Evolutionary conservation across 2,888 invertebrate genomes (phyloP).

Genomic region (Arrhopalites spinosus): DNA sequence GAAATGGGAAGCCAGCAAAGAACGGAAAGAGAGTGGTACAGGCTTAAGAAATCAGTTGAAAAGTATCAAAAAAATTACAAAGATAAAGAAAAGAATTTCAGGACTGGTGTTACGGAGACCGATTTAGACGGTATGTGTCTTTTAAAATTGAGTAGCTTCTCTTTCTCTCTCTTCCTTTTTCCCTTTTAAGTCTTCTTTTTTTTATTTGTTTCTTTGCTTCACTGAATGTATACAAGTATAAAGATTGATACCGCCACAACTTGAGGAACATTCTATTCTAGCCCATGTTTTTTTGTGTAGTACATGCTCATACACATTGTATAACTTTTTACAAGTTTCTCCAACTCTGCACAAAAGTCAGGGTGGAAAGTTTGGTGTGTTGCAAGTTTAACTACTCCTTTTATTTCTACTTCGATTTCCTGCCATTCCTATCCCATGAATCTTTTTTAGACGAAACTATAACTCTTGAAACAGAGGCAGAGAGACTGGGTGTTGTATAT

Average conservation of each 20-base stretch:
- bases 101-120: slow-evolving; percentile 55
- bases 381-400: slow-evolving; percentile 3
- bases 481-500: too few species aligned
- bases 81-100: slow-evolving; percentile 29
- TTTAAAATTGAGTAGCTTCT: slow-evolving; percentile 25
- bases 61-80: slow-evolving; percentile 45
- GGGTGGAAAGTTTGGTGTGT: not conserved
- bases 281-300: too few species aligned
- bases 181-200: too few species aligned
- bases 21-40: slow-evolving; percentile 56
- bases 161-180: too few species aligned
- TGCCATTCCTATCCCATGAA: slow-evolving; percentile 23
- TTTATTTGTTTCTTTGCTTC: not conserved
- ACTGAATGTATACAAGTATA: not conserved
- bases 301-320: too few species aligned
- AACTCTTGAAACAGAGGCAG: too few species aligned
- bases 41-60: slow-evolving; percentile 53
- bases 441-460: slow-evolving; percentile 9
- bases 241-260: too few species aligned
- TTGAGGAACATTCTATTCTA: too few species aligned
- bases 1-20: slow-evolving; percentile 43
- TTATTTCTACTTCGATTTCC: slow-evolving; percentile 24
- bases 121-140: slow-evolving; percentile 57
- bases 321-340: not conserved
- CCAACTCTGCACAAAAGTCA: not conserved